Evolutionary conservation across 2,888 invertebrate species (phyloP).

Genomic region (Drosophila neotestacea): DNA sequence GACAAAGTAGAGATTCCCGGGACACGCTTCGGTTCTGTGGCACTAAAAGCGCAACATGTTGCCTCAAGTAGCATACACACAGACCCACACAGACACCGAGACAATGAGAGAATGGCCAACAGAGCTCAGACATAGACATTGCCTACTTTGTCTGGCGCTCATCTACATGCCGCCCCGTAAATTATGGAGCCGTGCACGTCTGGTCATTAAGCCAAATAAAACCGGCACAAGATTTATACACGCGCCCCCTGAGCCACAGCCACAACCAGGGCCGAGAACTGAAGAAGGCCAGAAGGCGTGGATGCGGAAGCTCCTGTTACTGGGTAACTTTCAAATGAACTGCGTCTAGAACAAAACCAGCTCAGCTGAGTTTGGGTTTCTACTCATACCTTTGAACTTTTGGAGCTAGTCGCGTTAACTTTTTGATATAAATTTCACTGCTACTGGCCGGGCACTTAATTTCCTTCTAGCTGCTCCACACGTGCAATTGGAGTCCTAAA

Average conservation of each 20-base stretch:
- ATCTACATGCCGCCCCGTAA: conserved; percentile 78
- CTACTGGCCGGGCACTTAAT: conserved; percentile 65
- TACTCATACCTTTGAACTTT: conserved; percentile 47
- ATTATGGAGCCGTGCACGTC: conserved; percentile 83
- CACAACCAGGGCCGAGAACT: conserved; percentile 17
- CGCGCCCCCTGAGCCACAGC: conserved; percentile 53
- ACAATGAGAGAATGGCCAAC: conserved; percentile 18
- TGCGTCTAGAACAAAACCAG: conserved; percentile 54
- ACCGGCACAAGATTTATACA: conserved; percentile 83
- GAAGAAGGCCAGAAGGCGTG: conserved; percentile 21
- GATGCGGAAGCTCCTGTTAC: conserved; percentile 41
- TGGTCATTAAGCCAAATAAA: conserved; percentile 84
- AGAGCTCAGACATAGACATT: conserved; percentile 54
- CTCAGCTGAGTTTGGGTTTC: conserved; percentile 16
- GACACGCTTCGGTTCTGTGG: conserved; percentile 24
- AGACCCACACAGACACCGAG: conserved; percentile 3
- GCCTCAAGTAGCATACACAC: conserved; percentile 61
- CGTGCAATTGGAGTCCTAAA: conserved; percentile 40
- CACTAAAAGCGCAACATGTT: conserved; percentile 78
- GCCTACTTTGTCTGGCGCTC: conserved; percentile 73
- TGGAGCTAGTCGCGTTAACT: conserved; percentile 56
- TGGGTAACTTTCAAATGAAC: conserved; percentile 68
- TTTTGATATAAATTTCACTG: conserved; percentile 72
- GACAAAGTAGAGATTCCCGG: conserved; percentile 69
- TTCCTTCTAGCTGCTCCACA: conserved; percentile 49